Evolutionary conservation across 2,113 vertebrate genomes (phyloP), one percentile per base, ranked within the genome.

Genomic region (Limnothrissa miodon): DNA sequence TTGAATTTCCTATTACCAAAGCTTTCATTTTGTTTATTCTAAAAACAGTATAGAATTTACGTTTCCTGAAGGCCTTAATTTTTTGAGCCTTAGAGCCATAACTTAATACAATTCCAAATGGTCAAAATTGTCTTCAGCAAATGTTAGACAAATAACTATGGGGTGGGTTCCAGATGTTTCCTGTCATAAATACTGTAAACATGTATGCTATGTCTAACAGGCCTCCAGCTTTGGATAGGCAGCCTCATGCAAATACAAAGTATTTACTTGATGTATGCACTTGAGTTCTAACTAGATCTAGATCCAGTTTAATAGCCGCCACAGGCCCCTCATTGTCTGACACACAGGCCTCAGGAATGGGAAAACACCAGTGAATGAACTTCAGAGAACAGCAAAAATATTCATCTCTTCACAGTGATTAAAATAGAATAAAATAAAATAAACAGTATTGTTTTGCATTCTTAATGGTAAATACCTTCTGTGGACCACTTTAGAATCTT

Each of bases 401-500:
- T 79, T 45, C n/a, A 74, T 29, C n/a, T 85, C 80, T n/a, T 5
- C 39, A 84, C 33, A 4, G 56, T 81, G 46, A 78, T 85, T 45
- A 81, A 15, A 78, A 42, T n/a, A 56, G 53, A 78, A 9, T 10
- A 21, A 33, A 33, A 33, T 19, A 2, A 33, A 0, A 66, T 1
- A 66, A 66, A 78, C 42, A 42, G 42, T 42, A 74, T n/a, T n/a
- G n/a, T n/a, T n/a, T n/a, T n/a, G n/a, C n/a, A n/a, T n/a, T n/a
- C n/a, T n/a, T n/a, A n/a, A n/a, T 29, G 29, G 44, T 48, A 78
- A 6, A 36, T 62, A 33, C 21, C 17, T 46, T 1, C 45, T 45
- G n/a, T 70, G 0, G 2, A 29, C 25, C 29, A 36, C 33, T 70
- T 11, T 36, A 0, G 17, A 23, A 36, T 70, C 62, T 33, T 33